Percentiles rank a stretch among this genome's conserved stretches.
Conservation (phyloP, 2,797 vertebrate genomes). For the Gallinago solitaria region DNA sequence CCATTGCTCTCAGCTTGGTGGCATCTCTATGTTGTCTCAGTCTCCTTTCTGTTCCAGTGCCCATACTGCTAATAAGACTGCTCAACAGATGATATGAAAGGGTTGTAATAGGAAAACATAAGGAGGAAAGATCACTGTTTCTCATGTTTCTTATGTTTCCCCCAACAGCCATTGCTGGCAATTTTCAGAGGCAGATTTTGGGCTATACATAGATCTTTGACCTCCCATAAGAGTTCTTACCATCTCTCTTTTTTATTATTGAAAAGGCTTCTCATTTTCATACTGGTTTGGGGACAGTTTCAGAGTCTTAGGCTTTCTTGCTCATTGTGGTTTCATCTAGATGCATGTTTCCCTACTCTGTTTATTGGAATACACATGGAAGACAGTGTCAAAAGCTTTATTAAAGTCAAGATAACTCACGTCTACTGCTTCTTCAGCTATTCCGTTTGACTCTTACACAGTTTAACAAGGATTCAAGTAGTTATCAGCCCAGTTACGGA, state of each 20-base stretch:
- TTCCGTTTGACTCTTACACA: neutral
- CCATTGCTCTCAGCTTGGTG: neutral
- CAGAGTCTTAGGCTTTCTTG: neutral
- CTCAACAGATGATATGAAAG: neutral
- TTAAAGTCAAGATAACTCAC: neutral
- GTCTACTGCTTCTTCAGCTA: neutral
- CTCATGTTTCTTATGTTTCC: neutral
- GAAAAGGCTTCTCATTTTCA: neutral
- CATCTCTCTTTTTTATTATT: neutral
- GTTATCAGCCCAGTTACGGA: neutral
- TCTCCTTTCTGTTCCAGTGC: neutral
- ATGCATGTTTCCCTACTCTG: neutral
- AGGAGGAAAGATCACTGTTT: neutral
- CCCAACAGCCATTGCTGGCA: neutral
- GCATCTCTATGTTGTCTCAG: neutral
- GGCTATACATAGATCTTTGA: neutral
- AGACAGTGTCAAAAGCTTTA: neutral
- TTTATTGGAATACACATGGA: neutral
- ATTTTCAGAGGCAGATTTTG: neutral
- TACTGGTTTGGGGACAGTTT: neutral
- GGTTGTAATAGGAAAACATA: neutral
- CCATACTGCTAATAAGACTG: neutral
- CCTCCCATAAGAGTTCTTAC: neutral
- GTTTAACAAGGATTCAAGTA: neutral
- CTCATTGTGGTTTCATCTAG: neutral